A percentile compares a stretch with the other conserved stretches of the same genome.
These are phyloP conservation scores for Brachypalpus laphriformis DNA, from an alignment of 2,888 invertebrate genomes.

Conservation along the genomic window DNA sequence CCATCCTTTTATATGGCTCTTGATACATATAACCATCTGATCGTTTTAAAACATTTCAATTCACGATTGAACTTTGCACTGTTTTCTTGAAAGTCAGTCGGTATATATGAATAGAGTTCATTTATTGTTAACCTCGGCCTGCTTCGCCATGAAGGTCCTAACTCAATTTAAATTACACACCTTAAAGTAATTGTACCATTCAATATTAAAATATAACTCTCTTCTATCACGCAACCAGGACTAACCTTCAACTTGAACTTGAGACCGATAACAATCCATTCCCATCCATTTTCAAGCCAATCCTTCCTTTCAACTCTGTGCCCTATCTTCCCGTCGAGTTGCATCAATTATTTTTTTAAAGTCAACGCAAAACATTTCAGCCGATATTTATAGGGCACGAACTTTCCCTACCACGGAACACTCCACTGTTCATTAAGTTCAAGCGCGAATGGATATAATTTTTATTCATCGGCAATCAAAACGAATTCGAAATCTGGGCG, in stretches of 20 bases:
- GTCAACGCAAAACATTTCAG: background rate
- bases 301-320: constrained; percentile 14
- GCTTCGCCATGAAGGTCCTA: background rate
- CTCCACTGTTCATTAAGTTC: constrained; percentile 8
- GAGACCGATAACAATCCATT: constrained; percentile 17
- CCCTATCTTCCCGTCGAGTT: background rate
- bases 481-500: constrained; percentile 55
- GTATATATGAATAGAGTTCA: background rate
- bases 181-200: background rate
- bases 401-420: constrained; percentile 13
- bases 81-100: background rate
- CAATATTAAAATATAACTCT: background rate
- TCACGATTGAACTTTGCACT: no score
- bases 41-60: no score
- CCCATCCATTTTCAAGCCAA: constrained; percentile 36
- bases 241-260: constrained; percentile 26
- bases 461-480: constrained; percentile 48
- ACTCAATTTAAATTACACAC: background rate
- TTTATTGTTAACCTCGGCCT: no score
- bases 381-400: constrained; percentile 15
- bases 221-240: background rate
- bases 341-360: background rate
- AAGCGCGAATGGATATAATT: constrained; percentile 19
- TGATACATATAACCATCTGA: no score
- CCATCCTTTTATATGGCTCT: no score